phyloP scores from a whole-genome alignment of 2,888 invertebrate species.

The Ectemnius lituratus region DNA sequence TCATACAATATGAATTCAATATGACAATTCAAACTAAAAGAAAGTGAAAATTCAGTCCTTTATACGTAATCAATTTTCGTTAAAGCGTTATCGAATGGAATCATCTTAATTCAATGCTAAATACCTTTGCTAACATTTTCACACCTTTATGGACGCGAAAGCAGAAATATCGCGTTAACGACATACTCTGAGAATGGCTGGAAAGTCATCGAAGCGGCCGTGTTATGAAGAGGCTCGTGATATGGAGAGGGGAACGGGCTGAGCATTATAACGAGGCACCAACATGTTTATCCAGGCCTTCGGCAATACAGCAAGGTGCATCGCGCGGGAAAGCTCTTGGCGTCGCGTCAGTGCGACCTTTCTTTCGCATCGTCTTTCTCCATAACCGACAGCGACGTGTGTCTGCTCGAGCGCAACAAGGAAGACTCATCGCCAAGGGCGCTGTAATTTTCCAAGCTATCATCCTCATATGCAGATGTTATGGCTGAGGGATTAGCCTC shows the following conservation, averaged over 20 bases:
- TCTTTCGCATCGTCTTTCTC: neutral
- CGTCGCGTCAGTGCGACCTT: neutral
- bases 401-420: constrained; percentile 21
- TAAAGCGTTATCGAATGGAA: too few species aligned
- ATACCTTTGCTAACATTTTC: too few species aligned
- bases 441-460: constrained; percentile 75
- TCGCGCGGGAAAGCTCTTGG: constrained; percentile 31
- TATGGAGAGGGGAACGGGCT: neutral
- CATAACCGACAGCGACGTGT: constrained; percentile 23
- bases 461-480: constrained; percentile 73
- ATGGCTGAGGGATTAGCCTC: constrained; percentile 51
- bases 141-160: too few species aligned
- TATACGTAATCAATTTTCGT: too few species aligned
- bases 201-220: too few species aligned
- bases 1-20: too few species aligned
- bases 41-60: too few species aligned
- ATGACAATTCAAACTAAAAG: too few species aligned
- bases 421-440: constrained; percentile 65
- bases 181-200: too few species aligned
- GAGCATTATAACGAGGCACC: constrained; percentile 3
- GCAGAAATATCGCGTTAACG: too few species aligned
- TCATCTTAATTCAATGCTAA: too few species aligned
- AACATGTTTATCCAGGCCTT: constrained; percentile 44
- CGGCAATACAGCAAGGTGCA: constrained; percentile 19
- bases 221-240: neutral